A percentile compares a stretch with the other conserved stretches of the same genome.
Conservation (phyloP, 2,113 vertebrate genomes). For the Apus apus region DNA sequence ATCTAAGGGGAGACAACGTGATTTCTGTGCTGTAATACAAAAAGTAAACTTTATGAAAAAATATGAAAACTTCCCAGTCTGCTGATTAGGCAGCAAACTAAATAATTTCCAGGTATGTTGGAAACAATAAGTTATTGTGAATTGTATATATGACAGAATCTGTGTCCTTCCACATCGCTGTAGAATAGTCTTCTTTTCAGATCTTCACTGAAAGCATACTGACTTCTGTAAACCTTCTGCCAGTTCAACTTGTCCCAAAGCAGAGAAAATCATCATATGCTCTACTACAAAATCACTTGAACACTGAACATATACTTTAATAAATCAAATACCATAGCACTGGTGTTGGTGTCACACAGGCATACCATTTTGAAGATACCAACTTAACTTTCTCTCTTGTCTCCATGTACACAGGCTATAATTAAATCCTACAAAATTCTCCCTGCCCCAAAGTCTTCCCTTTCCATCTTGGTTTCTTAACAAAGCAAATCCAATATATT, state of each 20-base stretch:
- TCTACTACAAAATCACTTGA: neutral
- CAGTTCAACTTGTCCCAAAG: neutral
- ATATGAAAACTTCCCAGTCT: neutral
- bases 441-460: neutral
- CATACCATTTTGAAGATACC: neutral
- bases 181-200: neutral
- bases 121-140: neutral
- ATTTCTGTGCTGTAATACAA: neutral
- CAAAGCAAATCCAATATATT: neutral
- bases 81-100: neutral
- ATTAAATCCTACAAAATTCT: neutral
- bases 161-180: neutral
- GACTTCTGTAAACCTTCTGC: neutral
- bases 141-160: fast-evolving
- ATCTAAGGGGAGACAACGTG: neutral
- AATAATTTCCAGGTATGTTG: neutral
- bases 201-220: neutral
- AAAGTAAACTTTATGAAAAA: neutral
- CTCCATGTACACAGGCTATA: neutral
- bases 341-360: neutral
- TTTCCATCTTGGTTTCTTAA: neutral
- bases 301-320: neutral
- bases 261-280: neutral
- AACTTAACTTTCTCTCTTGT: neutral
- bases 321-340: neutral